Percentiles rank a stretch among this genome's conserved stretches.
phyloP scores from a whole-genome alignment of 1,140 invertebrate species.

The Leptopilina boulardi region DNA sequence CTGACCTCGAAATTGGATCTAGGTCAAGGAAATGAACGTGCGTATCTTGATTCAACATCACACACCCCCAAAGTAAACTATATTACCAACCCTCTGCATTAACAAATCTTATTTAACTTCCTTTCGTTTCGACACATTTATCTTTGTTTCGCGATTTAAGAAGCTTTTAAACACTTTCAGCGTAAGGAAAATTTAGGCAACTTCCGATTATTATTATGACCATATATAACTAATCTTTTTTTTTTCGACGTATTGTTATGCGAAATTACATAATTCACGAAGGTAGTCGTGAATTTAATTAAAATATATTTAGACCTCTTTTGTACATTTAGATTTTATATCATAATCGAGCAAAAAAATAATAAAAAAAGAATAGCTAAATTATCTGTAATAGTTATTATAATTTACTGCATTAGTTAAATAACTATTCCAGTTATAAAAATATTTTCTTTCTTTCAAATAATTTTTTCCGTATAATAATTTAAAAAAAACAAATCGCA shows the following conservation, averaged over 20 bases:
- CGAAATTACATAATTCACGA: no score
- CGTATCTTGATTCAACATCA: constrained; percentile 56
- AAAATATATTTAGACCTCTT: constrained; percentile 8
- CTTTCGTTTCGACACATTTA: constrained; percentile 11
- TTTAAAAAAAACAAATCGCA: no score
- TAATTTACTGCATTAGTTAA: no score
- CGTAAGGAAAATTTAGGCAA: neutral
- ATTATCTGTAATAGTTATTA: no score
- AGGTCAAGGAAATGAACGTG: constrained; percentile 56
- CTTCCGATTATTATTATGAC: neutral
- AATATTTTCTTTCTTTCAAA: no score
- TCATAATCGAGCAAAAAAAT: no score
- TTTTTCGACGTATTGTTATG: no score
- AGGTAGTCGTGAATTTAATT: neutral
- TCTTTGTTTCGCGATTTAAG: neutral
- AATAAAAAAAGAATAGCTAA: no score
- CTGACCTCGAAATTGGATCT: constrained; percentile 56
- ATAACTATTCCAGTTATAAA: no score
- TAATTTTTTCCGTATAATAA: no score
- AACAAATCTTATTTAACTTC: constrained; percentile 14
- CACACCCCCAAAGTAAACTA: constrained; percentile 23
- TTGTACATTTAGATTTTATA: no score
- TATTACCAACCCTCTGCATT: constrained; percentile 16
- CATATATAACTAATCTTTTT: no score
- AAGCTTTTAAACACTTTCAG: neutral